Percentiles rank a stretch among this genome's conserved stretches.
These are phyloP conservation scores for Myiagra hebetior DNA, from an alignment of 2,113 vertebrate genomes.

Conservation along the genomic window DNA sequence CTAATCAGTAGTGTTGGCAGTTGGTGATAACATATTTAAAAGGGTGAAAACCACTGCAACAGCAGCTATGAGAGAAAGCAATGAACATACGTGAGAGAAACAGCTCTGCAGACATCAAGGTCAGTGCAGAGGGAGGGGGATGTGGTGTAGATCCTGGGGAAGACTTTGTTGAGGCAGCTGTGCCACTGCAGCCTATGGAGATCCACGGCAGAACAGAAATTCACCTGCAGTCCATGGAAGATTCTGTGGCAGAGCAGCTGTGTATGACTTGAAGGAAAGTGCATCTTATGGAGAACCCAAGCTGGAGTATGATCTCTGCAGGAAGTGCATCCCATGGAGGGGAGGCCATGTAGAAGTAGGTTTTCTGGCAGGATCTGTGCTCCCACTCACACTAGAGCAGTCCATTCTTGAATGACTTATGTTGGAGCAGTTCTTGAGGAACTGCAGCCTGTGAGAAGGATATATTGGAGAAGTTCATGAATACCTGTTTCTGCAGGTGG, in stretches of 20 bases:
- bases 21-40: background rate
- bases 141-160: rapidly evolving
- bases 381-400: background rate
- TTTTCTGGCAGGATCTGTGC: background rate
- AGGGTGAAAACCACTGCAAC: background rate
- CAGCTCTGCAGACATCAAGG: background rate
- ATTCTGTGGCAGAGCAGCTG: background rate
- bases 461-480: rapidly evolving
- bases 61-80: background rate
- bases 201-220: background rate
- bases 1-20: background rate
- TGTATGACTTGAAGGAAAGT: background rate
- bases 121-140: background rate
- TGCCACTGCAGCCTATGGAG: background rate
- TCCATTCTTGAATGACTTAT: background rate
- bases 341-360: background rate
- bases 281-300: background rate
- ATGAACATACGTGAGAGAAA: background rate
- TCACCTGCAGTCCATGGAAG: rapidly evolving
- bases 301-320: background rate
- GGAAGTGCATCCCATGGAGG: rapidly evolving
- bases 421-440: background rate
- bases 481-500: background rate
- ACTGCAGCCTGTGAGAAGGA: background rate
- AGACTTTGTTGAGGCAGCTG: background rate